Percentiles rank a stretch among this genome's conserved stretches.
phyloP scores from a whole-genome alignment of 2,113 vertebrate species.

The Callaeas wilsoni region DNA sequence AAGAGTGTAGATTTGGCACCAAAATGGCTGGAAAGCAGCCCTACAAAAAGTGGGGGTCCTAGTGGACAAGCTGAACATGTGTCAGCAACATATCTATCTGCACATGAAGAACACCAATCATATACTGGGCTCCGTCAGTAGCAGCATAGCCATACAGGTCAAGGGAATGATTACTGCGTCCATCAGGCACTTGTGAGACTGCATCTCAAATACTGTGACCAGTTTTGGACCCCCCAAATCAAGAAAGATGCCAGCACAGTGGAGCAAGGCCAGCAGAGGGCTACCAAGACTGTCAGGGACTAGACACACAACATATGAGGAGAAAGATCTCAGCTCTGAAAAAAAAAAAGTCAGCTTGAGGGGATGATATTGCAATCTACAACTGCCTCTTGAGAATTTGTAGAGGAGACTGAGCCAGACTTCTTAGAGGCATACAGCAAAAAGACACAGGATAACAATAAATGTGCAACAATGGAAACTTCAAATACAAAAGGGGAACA shows the following conservation, averaged over 20 bases:
- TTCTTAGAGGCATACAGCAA: neutral
- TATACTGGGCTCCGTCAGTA: neutral
- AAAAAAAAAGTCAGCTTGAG: neutral
- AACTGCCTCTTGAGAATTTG: neutral
- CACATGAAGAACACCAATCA: neutral
- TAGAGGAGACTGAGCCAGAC: neutral
- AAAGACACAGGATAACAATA: neutral
- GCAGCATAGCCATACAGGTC: neutral
- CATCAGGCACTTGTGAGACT: neutral
- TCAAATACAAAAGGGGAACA: neutral
- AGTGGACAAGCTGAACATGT: neutral
- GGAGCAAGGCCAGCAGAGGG: neutral
- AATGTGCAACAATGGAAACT: neutral
- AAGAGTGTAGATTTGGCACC: neutral
- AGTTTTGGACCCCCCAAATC: neutral
- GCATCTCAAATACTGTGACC: neutral
- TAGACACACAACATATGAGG: neutral
- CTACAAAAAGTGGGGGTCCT: neutral
- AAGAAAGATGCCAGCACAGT: neutral
- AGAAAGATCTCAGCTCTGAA: neutral
- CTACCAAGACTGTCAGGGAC: neutral
- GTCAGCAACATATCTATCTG: neutral
- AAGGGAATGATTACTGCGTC: neutral
- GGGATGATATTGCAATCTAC: neutral
- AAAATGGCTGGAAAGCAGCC: neutral